Conservation (phyloP, 2,113 vertebrate species). For the Pteropus alecto region DNA sequence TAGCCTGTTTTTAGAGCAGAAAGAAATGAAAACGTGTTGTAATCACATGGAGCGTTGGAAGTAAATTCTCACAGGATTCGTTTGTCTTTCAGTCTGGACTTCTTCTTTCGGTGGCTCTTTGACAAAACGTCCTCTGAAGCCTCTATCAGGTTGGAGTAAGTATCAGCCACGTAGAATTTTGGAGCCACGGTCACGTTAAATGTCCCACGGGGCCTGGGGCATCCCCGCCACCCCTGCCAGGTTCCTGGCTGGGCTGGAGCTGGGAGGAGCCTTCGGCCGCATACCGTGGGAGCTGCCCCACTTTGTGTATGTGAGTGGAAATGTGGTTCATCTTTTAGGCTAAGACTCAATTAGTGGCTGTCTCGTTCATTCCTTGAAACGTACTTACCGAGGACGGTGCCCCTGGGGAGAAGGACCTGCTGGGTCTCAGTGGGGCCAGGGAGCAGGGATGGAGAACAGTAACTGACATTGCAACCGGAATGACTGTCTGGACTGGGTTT, state of each 20-base stretch:
- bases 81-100: slow-evolving; percentile 88
- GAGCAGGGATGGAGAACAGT: background rate
- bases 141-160: slow-evolving; percentile 94
- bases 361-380: background rate
- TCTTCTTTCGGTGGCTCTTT: slow-evolving; percentile 97
- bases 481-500: background rate
- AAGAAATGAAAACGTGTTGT: rapidly evolving
- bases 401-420: background rate
- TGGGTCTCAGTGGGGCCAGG: background rate
- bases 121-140: slow-evolving; percentile 84
- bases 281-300: background rate
- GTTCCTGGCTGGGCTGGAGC: background rate
- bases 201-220: background rate
- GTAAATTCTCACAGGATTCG: background rate
- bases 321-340: background rate
- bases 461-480: background rate
- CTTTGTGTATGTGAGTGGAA: background rate
- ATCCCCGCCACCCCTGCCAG: rapidly evolving
- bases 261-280: background rate
- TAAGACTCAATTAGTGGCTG: background rate
- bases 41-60: background rate
- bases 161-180: background rate
- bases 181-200: rapidly evolving
- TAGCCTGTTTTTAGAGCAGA: background rate
- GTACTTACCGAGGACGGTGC: background rate